Conservation (phyloP, 1,140 invertebrate genomes). For the Drosophila nigromelanica region DNA sequence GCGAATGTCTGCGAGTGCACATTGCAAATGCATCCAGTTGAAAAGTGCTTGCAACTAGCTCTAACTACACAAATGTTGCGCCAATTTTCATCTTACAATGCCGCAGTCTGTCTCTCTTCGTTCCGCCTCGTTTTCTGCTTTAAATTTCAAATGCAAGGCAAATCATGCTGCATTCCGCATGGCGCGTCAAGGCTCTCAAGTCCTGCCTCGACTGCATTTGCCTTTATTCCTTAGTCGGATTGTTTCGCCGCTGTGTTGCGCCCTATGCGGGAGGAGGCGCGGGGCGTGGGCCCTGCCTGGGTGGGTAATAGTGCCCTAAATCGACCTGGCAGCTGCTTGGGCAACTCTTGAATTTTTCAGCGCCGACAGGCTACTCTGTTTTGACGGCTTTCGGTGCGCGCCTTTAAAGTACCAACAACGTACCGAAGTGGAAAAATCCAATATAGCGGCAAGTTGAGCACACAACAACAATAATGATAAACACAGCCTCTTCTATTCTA, state of each 20-base stretch:
- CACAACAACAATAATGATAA: constrained; percentile 49
- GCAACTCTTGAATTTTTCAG: constrained; percentile 16
- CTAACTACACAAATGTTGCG: constrained; percentile 43
- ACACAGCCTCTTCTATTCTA: constrained; percentile 23
- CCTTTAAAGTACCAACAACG: constrained; percentile 37
- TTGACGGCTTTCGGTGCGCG: constrained; percentile 14
- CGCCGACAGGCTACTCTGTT: constrained; percentile 10
- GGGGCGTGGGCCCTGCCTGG: neutral
- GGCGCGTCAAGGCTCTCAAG: constrained; percentile 16
- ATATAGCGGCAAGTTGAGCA: constrained; percentile 42
- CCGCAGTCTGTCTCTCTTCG: constrained; percentile 14
- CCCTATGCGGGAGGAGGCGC: neutral
- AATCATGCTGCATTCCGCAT: constrained; percentile 38
- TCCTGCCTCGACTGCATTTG: constrained; percentile 6
- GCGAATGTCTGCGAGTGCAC: constrained; percentile 32
- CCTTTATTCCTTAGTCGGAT: constrained; percentile 7
- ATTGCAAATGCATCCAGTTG: constrained; percentile 52
- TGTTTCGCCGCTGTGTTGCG: constrained; percentile 3
- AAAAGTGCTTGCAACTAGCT: constrained; percentile 38
- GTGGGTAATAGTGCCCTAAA: constrained; percentile 3
- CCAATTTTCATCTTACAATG: constrained; percentile 38
- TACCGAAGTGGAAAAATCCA: constrained; percentile 34
- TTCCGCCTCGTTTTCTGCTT: neutral
- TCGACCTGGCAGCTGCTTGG: constrained; percentile 9
- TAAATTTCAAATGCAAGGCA: constrained; percentile 44